A percentile compares a stretch with the other conserved stretches of the same genome.
Conservation (phyloP, 1,140 invertebrate genomes). For the Matsumurasca onukii region DNA sequence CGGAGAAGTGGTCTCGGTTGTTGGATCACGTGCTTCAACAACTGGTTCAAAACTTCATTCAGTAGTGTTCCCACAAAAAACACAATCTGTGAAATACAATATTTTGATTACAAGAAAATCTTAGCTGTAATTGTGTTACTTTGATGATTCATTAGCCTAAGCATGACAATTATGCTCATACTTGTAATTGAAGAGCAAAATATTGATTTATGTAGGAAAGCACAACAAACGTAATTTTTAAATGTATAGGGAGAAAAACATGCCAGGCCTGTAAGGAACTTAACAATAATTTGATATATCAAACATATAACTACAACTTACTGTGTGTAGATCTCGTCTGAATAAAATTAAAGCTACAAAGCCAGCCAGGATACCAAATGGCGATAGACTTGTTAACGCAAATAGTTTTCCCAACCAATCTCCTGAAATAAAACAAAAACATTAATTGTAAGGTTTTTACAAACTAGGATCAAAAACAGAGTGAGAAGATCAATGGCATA, state of each 20-base stretch:
- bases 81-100: conserved; percentile 77
- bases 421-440: conserved; percentile 58
- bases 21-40: conserved; percentile 80
- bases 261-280: too few species aligned
- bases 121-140: conserved; percentile 15
- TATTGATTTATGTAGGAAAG: conserved; percentile 23
- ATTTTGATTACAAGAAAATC: too few species aligned
- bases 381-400: conserved; percentile 78
- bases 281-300: too few species aligned
- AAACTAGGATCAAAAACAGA: neutral
- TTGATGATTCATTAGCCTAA: conserved; percentile 1
- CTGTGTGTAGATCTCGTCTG: conserved; percentile 88
- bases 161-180: too few species aligned
- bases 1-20: conserved; percentile 73
- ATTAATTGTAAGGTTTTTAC: neutral
- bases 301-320: conserved; percentile 54
- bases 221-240: neutral
- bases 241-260: neutral
- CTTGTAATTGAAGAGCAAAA: too few species aligned
- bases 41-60: conserved; percentile 78
- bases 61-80: conserved; percentile 79
- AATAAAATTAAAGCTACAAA: conserved; percentile 86
- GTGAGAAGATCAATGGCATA: neutral
- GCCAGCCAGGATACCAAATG: conserved; percentile 77
- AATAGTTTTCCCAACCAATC: conserved; percentile 76